Evolutionary conservation across 2,113 vertebrate genomes (phyloP).

Genomic region (Thinocorus orbignyianus): DNA sequence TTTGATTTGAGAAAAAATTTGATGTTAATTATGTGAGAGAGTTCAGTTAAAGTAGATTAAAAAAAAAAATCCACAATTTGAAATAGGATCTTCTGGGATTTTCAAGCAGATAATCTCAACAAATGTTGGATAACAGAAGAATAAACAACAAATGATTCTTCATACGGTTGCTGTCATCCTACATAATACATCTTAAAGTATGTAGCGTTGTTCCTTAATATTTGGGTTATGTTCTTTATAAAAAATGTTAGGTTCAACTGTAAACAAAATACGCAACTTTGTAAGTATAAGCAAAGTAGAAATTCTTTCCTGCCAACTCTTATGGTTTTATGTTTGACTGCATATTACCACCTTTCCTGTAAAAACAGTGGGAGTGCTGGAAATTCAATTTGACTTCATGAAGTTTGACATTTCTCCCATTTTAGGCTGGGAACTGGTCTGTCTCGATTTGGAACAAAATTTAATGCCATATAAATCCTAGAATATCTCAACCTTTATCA

Average conservation of each 20-base stretch:
- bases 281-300: not conserved
- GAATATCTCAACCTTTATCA: constrained; percentile 21
- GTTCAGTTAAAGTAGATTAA: not conserved
- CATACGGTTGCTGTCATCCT: not conserved
- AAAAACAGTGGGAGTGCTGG: not conserved
- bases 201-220: not conserved
- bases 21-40: not conserved
- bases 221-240: not conserved
- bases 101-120: not conserved
- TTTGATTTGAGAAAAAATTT: not conserved
- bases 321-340: not conserved
- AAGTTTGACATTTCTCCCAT: not conserved
- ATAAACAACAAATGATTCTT: not conserved
- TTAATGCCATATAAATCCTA: not conserved
- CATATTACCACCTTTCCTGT: not conserved
- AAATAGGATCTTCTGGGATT: not conserved
- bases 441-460: not conserved
- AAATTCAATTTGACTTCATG: not conserved
- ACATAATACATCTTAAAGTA: not conserved
- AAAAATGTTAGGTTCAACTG: not conserved
- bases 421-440: not conserved
- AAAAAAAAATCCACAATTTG: not conserved
- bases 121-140: not conserved
- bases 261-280: not conserved
- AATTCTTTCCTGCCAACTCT: not conserved